Evolutionary conservation across 2,888 invertebrate species (phyloP), one percentile per base, ranked within the genome.

Genomic region (Leptothorax acervorum): DNA sequence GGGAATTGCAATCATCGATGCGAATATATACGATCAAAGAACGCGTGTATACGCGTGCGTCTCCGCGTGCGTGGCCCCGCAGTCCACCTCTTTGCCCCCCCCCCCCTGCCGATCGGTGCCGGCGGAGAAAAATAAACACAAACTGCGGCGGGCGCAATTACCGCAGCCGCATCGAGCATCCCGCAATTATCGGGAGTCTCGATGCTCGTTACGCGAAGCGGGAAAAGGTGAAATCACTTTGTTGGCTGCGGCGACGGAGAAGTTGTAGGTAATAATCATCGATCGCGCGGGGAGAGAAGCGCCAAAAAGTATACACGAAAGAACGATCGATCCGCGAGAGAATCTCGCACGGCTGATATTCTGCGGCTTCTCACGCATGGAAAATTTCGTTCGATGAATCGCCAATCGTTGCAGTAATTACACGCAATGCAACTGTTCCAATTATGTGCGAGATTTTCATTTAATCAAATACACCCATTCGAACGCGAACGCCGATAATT

Each of bases 151-250:
- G 28, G 45, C 60, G 84, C 83, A 89, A 89, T 89, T 88, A 88
- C 85, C 35, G 60, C 71, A 48, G 78, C 78, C 70, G 83, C 68
- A 73, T 23, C 70, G 82, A 62, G 45, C 66, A 73, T 79, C 57
- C 73, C 66, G 84, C 88, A 89, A 89, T 88, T 88, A 89, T 89
- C 86, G 84, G 35, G 57, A 84, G 76, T 60, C 74, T 48, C 83
- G 86, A 55, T 65, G 75, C 85, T 85, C 85, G 82, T 86, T 89
- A 89, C 70, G 83, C 60, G 70, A 73, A 76, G 51, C 63, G 48
- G 39, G 23, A 73, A 57, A 85, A 70, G 75, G 75, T 65, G 75
- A 82, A 85, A 84, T 89, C 89, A 84, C 84, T 87, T 88, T 85
- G 79, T 85, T 82, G 82, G 88, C 76, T 63, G 45, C 83, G 73